These are phyloP conservation scores for Cisticola juncidis DNA, from an alignment of 2,113 vertebrate species.

Conservation along the genomic window DNA sequence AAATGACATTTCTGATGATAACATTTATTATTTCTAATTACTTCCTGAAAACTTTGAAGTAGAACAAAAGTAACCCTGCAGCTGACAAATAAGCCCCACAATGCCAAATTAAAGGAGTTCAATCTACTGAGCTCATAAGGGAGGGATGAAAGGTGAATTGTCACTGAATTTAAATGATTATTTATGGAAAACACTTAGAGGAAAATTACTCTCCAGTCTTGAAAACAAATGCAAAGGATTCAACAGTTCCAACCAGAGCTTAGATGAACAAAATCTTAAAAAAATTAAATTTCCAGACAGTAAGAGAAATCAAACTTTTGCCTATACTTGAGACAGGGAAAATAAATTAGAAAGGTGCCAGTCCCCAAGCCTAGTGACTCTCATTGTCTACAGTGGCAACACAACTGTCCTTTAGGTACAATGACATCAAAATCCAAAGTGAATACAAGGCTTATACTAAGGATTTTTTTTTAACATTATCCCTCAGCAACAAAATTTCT, in stretches of 20 bases:
- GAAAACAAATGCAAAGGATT: not conserved
- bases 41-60: not conserved
- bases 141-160: slow-evolving; percentile 18
- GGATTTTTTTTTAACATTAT: not conserved
- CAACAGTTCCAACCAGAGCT: not conserved
- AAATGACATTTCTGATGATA: not conserved
- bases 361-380: not conserved
- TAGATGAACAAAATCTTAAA: not conserved
- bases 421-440: not conserved
- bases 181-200: not conserved
- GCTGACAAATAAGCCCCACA: not conserved
- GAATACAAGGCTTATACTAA: not conserved
- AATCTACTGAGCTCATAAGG: not conserved
- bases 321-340: not conserved
- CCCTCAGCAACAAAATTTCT: not conserved
- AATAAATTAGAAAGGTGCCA: not conserved
- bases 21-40: not conserved
- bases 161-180: not conserved
- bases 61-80: not conserved
- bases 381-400: accelerated
- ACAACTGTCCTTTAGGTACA: not conserved
- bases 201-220: not conserved
- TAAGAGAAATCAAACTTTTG: not conserved
- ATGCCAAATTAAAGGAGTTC: not conserved
- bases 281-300: not conserved